Conservation (phyloP, 2,113 vertebrate species). For the Gorsachius goisagi region DNA sequence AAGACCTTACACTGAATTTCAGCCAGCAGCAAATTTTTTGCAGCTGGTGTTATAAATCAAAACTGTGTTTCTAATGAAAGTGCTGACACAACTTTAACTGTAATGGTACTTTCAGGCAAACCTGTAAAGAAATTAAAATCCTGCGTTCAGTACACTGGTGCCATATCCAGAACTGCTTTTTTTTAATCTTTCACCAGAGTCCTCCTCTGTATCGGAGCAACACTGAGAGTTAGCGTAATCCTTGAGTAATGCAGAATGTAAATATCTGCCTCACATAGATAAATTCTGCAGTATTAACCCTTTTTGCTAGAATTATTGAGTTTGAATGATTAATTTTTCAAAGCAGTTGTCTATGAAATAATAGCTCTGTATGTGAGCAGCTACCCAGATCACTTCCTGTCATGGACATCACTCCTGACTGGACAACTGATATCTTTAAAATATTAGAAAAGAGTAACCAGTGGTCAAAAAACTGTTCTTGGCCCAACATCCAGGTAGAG, state of each 20-base stretch:
- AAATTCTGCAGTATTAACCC: fast-evolving
- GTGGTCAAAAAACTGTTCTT: not conserved
- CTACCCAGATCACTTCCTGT: not conserved
- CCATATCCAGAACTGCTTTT: not conserved
- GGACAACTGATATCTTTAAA: not conserved
- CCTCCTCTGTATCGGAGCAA: not conserved
- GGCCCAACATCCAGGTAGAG: not conserved
- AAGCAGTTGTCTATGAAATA: not conserved
- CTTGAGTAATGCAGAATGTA: not conserved
- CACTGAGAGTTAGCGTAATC: not conserved
- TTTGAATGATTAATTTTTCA: fast-evolving
- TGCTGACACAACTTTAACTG: conserved; percentile 70
- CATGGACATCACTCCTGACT: too few relatives aligned
- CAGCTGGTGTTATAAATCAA: conserved; percentile 71
- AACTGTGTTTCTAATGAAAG: conserved; percentile 68
- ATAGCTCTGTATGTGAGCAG: not conserved
- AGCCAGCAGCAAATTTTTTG: conserved; percentile 66
- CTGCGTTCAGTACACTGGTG: not conserved
- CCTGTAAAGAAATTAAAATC: conserved; percentile 26
- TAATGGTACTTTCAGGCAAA: conserved; percentile 54
- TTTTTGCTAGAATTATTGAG: not conserved
- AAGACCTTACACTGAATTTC: conserved; percentile 58
- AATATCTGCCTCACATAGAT: not conserved
- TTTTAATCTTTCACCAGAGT: not conserved
- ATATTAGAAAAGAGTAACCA: not conserved